Conservation (phyloP, 2,888 invertebrate genomes). For the Dendrolimus houi region DNA sequence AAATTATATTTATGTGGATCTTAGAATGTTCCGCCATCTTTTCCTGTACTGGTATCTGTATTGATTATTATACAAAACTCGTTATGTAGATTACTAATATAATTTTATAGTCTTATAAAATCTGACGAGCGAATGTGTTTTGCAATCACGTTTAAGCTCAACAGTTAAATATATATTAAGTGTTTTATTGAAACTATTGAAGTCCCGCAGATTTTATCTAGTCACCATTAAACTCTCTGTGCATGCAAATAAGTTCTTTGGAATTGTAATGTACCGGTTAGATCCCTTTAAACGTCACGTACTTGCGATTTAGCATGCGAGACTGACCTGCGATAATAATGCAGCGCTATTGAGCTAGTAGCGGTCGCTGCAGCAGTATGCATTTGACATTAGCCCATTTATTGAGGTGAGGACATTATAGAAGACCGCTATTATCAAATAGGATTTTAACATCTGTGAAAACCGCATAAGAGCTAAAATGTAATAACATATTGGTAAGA, state of each 20-base stretch:
- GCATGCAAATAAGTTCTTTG: constrained; percentile 21
- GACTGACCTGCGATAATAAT: constrained; percentile 59
- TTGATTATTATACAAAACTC: constrained; percentile 3
- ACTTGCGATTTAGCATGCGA: constrained; percentile 40
- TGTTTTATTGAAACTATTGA: constrained; percentile 11
- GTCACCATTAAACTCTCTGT: constrained; percentile 8
- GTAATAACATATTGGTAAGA: constrained; percentile 17
- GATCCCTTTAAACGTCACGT: constrained; percentile 29
- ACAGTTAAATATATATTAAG: constrained; percentile 6
- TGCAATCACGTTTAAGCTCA: constrained; percentile 4
- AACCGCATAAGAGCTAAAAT: constrained; percentile 30
- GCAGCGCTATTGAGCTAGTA: constrained; percentile 39
- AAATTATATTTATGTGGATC: neutral
- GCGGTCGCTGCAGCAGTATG: constrained; percentile 34
- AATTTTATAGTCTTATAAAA: constrained; percentile 6
- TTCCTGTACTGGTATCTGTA: constrained; percentile 2
- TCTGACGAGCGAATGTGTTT: constrained; percentile 3
- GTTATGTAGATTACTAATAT: constrained; percentile 3
- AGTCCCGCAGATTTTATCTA: constrained; percentile 11
- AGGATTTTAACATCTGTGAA: constrained; percentile 26
- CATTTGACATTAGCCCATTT: constrained; percentile 38
- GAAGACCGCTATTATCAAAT: constrained; percentile 14
- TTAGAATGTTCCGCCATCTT: neutral
- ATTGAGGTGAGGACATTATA: constrained; percentile 24
- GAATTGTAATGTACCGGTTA: constrained; percentile 27